These are phyloP conservation scores for Caenorhabditis sp. DNA, from an alignment of 2,888 invertebrate genomes.

Conservation along the genomic window DNA sequence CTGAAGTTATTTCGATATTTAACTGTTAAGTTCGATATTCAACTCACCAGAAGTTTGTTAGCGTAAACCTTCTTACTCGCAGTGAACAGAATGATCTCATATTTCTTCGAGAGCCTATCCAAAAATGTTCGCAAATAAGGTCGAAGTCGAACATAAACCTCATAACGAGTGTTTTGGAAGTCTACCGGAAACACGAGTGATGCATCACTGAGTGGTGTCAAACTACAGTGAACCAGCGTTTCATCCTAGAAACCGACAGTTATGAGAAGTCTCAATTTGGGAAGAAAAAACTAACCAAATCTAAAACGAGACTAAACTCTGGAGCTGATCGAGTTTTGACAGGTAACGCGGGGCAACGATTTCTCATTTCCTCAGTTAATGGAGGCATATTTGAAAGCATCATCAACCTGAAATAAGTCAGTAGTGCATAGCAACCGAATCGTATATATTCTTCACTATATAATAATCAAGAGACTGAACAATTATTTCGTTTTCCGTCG, in stretches of 20 bases:
- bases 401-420: conserved; percentile 75
- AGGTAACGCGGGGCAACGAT: conserved; percentile 79
- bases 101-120: conserved; percentile 84
- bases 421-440: neutral
- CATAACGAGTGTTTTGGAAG: conserved; percentile 89
- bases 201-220: conserved; percentile 88
- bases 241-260: conserved; percentile 79
- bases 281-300: conserved; percentile 79
- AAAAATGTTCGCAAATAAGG: conserved; percentile 91
- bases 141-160: conserved; percentile 84
- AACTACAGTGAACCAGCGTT: conserved; percentile 91
- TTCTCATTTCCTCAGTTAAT: conserved; percentile 80
- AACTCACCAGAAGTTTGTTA: conserved; percentile 80
- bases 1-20: too few relatives aligned
- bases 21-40: too few relatives aligned
- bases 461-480: too few relatives aligned
- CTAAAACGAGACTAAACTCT: conserved; percentile 81
- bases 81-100: conserved; percentile 93
- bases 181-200: conserved; percentile 90
- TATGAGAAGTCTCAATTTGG: neutral
- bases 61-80: conserved; percentile 95
- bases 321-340: conserved; percentile 90
- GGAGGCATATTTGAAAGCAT: conserved; percentile 91
- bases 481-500: neutral
- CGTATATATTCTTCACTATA: neutral